phyloP scores from a whole-genome alignment of 1,140 invertebrate species.

The Pygmarrhopalites habei region DNA sequence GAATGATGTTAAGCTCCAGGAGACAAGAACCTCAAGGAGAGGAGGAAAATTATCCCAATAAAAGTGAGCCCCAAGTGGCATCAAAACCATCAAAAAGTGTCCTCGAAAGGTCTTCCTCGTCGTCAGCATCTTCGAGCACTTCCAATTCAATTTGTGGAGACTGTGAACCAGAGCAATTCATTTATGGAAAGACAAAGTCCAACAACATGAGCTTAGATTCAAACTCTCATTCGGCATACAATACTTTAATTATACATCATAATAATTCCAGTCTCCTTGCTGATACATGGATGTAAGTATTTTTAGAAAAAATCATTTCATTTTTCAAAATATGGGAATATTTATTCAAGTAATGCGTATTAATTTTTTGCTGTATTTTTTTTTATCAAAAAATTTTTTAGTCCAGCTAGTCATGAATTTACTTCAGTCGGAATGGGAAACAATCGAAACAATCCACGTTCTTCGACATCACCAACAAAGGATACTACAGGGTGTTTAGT shows the following conservation, averaged over 20 bases:
- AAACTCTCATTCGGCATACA: constrained; percentile 40
- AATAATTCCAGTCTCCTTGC: constrained; percentile 39
- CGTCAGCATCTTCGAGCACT: background rate
- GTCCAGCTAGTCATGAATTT: constrained; percentile 39
- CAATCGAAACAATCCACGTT: constrained; percentile 18
- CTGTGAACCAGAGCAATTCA: constrained; percentile 1
- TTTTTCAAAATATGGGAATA: too few species aligned
- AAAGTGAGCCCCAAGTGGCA: background rate
- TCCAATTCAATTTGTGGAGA: constrained; percentile 16
- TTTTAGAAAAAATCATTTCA: background rate
- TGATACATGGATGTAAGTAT: constrained; percentile 39
- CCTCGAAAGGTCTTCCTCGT: background rate
- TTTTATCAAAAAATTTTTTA: constrained; percentile 12
- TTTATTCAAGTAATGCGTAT: too few species aligned
- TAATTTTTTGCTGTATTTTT: too few species aligned
- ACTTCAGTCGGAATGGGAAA: constrained; percentile 34
- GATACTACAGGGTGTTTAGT: constrained; percentile 5
- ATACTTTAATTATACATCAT: constrained; percentile 43
- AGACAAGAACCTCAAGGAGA: constrained; percentile 87
- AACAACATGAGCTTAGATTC: constrained; percentile 38
- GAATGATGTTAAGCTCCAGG: constrained; percentile 73
- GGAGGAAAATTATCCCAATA: constrained; percentile 54
- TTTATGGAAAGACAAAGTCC: constrained; percentile 19
- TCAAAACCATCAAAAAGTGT: too few species aligned
- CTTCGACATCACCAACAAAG: constrained; percentile 12